Conservation (phyloP, 2,888 invertebrate genomes). For the Aleiodes leptofemur region DNA sequence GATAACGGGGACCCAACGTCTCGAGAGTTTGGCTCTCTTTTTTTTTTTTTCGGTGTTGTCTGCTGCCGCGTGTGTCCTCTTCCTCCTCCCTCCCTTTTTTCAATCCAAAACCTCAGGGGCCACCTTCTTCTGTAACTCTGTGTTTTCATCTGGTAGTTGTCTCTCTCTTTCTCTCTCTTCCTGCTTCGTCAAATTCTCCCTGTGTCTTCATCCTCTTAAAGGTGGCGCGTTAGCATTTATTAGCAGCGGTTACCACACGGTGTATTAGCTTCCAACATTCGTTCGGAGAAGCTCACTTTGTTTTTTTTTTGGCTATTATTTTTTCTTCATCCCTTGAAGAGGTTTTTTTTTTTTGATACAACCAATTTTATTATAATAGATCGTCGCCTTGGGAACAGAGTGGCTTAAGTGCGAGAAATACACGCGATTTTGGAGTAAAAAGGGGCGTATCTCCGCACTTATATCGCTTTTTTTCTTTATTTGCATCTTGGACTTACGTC, state of each 20-base stretch:
- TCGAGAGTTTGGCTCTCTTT: slow-evolving; percentile 32
- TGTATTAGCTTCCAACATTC: slow-evolving; percentile 41
- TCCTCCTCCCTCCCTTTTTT: slow-evolving; percentile 1
- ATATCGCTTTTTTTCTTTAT: too few relatives aligned
- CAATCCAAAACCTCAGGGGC: background rate
- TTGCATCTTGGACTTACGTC: too few relatives aligned
- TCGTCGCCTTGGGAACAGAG: too few relatives aligned
- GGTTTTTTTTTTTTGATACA: too few relatives aligned
- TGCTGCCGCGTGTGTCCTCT: slow-evolving; percentile 34
- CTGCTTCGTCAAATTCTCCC: slow-evolving; percentile 39
- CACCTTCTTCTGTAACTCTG: background rate
- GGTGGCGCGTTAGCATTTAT: slow-evolving; percentile 59
- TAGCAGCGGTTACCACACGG: slow-evolving; percentile 53
- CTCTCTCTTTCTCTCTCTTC: slow-evolving; percentile 24
- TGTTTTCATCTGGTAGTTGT: slow-evolving; percentile 1
- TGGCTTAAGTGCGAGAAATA: too few relatives aligned
- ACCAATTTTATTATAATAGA: too few relatives aligned
- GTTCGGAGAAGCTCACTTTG: slow-evolving; percentile 17
- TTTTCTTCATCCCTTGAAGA: too few relatives aligned
- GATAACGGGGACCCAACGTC: slow-evolving; percentile 31
- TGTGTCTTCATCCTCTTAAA: slow-evolving; percentile 59
- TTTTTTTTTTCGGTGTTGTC: slow-evolving; percentile 45
- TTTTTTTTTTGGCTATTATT: slow-evolving; percentile 12
- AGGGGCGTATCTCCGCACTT: too few relatives aligned
- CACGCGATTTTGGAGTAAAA: too few relatives aligned